These are phyloP conservation scores for Crenichthys baileyi DNA, from an alignment of 2,797 vertebrate genomes.

Conservation along the genomic window DNA sequence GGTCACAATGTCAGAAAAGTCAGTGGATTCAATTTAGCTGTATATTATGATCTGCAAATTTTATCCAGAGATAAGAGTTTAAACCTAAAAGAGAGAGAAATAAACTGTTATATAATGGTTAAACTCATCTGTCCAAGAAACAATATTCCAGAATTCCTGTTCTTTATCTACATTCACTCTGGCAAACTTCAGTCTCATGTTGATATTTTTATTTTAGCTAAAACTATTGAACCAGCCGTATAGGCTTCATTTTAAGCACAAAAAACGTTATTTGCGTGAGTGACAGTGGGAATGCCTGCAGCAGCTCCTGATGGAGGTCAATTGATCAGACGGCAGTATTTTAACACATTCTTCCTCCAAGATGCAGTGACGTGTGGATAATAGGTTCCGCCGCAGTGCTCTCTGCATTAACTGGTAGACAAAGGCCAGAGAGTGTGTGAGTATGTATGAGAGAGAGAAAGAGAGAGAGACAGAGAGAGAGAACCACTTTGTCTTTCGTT, in stretches of 20 bases:
- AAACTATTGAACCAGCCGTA: neutral
- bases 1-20: too few relatives aligned
- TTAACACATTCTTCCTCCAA: slow-evolving; percentile 56
- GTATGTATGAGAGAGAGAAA: slow-evolving; percentile 7
- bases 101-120: too few relatives aligned
- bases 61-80: too few relatives aligned
- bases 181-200: too few relatives aligned
- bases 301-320: slow-evolving; percentile 69
- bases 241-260: neutral
- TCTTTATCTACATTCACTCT: too few relatives aligned
- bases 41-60: too few relatives aligned
- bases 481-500: neutral
- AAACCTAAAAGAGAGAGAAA: too few relatives aligned
- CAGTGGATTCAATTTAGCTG: too few relatives aligned
- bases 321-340: slow-evolving; percentile 72
- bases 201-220: neutral
- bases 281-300: neutral
- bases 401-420: slow-evolving; percentile 61
- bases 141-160: too few relatives aligned
- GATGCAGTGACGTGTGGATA: slow-evolving; percentile 59
- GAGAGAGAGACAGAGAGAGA: slow-evolving; percentile 3
- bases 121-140: too few relatives aligned
- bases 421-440: slow-evolving; percentile 38
- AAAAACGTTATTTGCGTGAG: slow-evolving; percentile 19
- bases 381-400: slow-evolving; percentile 76